Conservation (phyloP, 1,140 invertebrate genomes). For the Drosophila tropicalis region DNA sequence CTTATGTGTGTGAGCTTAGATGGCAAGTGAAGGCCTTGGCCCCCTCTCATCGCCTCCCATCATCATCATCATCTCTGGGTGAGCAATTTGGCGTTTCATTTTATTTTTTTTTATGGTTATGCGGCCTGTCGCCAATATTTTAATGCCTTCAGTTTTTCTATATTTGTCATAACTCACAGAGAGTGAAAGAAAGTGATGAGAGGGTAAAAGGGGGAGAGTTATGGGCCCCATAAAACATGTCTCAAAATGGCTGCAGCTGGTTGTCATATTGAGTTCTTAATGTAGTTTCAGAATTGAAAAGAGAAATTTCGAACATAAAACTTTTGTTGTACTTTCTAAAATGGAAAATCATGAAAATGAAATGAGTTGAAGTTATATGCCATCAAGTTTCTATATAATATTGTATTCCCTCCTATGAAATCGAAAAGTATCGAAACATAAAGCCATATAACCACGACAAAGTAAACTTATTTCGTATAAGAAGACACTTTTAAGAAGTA, state of each 20-base stretch:
- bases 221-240: slow-evolving; percentile 70
- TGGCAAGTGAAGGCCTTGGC: slow-evolving; percentile 46
- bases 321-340: not conserved
- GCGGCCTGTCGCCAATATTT: slow-evolving; percentile 58
- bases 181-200: too few relatives aligned
- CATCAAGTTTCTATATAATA: too few relatives aligned
- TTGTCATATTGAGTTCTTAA: slow-evolving; percentile 42
- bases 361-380: too few relatives aligned
- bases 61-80: slow-evolving; percentile 1
- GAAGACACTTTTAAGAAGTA: too few relatives aligned
- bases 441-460: too few relatives aligned
- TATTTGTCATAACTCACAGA: slow-evolving; percentile 68
- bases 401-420: too few relatives aligned
- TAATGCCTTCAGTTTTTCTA: slow-evolving; percentile 73
- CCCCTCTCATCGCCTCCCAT: not conserved
- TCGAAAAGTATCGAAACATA: too few relatives aligned
- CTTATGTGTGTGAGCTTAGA: slow-evolving; percentile 30
- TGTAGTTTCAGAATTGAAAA: not conserved
- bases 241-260: slow-evolving; percentile 79
- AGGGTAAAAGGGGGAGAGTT: slow-evolving; percentile 33
- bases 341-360: too few relatives aligned
- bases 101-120: slow-evolving; percentile 51
- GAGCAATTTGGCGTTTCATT: slow-evolving; percentile 52
- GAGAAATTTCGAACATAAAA: slow-evolving; percentile 17
- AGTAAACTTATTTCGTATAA: too few relatives aligned